Evolutionary conservation across 2,888 invertebrate genomes (phyloP).

Genomic region (Apotomis capreana): DNA sequence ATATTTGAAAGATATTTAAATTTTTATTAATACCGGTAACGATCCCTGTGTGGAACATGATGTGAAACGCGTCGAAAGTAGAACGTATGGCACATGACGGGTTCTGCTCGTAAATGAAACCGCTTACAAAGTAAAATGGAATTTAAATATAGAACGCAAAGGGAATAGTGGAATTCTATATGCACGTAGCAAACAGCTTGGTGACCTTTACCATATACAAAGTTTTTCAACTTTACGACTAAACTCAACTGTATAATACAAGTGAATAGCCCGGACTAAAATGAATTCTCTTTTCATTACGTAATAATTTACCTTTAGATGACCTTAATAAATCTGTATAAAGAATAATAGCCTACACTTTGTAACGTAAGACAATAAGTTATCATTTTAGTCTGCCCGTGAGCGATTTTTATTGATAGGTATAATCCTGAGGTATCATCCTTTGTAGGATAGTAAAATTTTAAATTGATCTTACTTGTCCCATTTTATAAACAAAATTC

Average conservation of each 20-base stretch:
- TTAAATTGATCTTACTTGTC: too few species aligned
- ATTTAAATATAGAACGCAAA: slow-evolving; percentile 27
- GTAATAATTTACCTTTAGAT: slow-evolving; percentile 10
- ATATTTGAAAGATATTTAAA: too few species aligned
- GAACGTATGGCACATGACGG: background rate
- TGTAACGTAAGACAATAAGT: slow-evolving; percentile 2
- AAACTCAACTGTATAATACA: slow-evolving; percentile 10
- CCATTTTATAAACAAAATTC: too few species aligned
- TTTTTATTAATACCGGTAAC: too few species aligned
- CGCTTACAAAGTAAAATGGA: slow-evolving; percentile 11
- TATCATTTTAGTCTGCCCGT: background rate
- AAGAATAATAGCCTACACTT: slow-evolving; percentile 1
- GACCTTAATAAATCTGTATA: slow-evolving; percentile 21
- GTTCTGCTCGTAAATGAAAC: slow-evolving; percentile 13
- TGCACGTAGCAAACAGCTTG: background rate
- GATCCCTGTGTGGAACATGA: too few species aligned
- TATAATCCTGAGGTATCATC: too few species aligned
- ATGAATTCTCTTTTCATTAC: slow-evolving; percentile 26
- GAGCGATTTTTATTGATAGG: slow-evolving; percentile 4
- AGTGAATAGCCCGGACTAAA: slow-evolving; percentile 16
- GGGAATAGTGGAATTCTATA: background rate
- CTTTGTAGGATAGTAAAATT: background rate
- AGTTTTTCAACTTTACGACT: slow-evolving; percentile 8
- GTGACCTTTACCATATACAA: slow-evolving; percentile 31
- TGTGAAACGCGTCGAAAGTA: background rate